Evolutionary conservation across 1,140 invertebrate species (phyloP).

Genomic region (Anoplophora glabripennis): DNA sequence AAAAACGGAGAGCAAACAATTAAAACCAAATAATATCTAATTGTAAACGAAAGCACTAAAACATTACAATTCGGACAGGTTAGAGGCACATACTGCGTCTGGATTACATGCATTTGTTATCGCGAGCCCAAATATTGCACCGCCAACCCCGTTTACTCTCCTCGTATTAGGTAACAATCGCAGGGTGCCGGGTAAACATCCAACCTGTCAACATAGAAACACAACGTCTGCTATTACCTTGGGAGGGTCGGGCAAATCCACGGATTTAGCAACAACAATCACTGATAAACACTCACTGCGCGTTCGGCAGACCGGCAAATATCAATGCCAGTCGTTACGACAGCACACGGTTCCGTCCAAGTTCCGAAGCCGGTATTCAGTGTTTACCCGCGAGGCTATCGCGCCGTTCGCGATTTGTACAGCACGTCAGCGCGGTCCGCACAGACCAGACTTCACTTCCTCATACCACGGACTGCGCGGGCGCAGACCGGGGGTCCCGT

Average conservation of each 20-base stretch:
- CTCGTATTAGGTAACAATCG: not conserved
- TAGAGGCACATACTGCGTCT: no score
- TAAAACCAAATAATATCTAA: no score
- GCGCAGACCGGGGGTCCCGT: slow-evolving; percentile 3
- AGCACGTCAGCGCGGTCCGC: slow-evolving; percentile 3
- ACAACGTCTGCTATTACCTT: not conserved
- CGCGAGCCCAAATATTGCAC: no score
- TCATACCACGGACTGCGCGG: slow-evolving; percentile 7
- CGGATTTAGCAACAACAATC: not conserved
- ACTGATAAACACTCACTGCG: not conserved
- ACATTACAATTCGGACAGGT: no score
- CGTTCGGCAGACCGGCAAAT: not conserved
- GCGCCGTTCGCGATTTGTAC: slow-evolving; percentile 15
- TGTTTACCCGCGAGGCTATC: not conserved
- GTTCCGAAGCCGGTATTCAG: slow-evolving; percentile 1
- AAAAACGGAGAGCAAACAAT: no score
- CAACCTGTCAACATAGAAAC: not conserved
- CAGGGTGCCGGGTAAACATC: not conserved
- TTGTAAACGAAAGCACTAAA: no score
- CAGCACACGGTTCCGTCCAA: not conserved
- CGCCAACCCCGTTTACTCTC: no score
- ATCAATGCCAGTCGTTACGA: not conserved
- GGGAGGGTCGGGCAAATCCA: not conserved
- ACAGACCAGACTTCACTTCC: slow-evolving; percentile 9
- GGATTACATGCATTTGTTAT: no score